Percentiles rank a stretch among this genome's conserved stretches.
Conservation (phyloP, 2,113 vertebrate species). For the Onychorhynchus coronatus region DNA sequence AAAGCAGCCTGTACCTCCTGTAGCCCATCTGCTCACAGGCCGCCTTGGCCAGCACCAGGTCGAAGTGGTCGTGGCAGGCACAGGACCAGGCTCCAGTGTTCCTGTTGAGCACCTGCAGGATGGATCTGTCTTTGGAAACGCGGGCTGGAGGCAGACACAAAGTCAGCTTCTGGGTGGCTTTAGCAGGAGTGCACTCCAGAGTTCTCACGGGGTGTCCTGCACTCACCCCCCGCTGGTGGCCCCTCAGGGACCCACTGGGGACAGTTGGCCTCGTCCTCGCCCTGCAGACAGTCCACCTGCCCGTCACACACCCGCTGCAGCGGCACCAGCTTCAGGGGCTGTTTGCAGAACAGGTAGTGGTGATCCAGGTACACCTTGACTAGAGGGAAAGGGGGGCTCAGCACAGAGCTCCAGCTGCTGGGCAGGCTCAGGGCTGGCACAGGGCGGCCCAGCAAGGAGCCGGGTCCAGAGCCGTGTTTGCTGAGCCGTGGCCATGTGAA, state of each 20-base stretch:
- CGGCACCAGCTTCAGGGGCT: slow-evolving; percentile 79
- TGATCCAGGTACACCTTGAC: slow-evolving; percentile 78
- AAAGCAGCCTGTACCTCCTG: slow-evolving; percentile 66
- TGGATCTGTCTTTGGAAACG: slow-evolving; percentile 65
- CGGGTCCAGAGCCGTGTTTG: accelerated
- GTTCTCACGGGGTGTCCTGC: accelerated
- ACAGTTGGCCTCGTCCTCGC: slow-evolving; percentile 83
- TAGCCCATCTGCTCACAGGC: slow-evolving; percentile 88
- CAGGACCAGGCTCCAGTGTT: slow-evolving; percentile 74
- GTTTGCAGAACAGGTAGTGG: slow-evolving; percentile 85
- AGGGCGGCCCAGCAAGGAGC: not conserved
- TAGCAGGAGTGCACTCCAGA: accelerated
- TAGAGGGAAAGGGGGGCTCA: slow-evolving; percentile 22
- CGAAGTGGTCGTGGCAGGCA: slow-evolving; percentile 81
- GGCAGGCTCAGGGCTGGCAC: not conserved
- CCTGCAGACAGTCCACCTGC: slow-evolving; percentile 74
- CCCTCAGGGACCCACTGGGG: slow-evolving; percentile 34
- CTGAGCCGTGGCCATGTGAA: accelerated
- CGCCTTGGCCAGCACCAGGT: slow-evolving; percentile 67
- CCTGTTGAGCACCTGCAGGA: slow-evolving; percentile 80
- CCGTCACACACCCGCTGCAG: slow-evolving; percentile 77
- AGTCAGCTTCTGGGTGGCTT: not conserved
- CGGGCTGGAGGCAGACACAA: slow-evolving; percentile 52
- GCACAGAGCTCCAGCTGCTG: accelerated
- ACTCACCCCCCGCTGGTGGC: slow-evolving; percentile 16